Conservation (phyloP, 2,797 vertebrate species). For the Rhodeus uyekii region DNA sequence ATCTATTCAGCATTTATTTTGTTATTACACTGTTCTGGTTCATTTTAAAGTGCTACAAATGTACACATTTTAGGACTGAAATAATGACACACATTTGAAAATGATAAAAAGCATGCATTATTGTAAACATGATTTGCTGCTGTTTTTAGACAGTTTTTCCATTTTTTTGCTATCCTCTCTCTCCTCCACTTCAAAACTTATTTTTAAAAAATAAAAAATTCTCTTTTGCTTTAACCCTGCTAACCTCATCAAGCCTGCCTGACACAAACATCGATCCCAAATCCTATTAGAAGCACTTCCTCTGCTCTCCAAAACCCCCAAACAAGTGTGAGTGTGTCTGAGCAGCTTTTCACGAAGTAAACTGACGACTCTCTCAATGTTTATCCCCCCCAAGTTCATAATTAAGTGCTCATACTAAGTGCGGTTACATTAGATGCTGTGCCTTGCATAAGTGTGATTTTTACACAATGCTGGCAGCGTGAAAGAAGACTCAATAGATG, state of each 20-base stretch:
- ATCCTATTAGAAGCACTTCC: slow-evolving; percentile 37
- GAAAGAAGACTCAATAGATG: slow-evolving; percentile 3
- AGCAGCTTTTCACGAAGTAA: slow-evolving; percentile 2
- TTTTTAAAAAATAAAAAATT: too few species aligned
- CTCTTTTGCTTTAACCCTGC: slow-evolving; percentile 20
- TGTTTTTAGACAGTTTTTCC: neutral
- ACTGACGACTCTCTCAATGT: neutral
- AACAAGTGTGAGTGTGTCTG: slow-evolving; percentile 1
- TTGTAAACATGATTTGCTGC: neutral
- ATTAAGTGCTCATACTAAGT: slow-evolving; percentile 34
- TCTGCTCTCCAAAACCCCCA: slow-evolving; percentile 11
- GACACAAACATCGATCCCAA: slow-evolving; percentile 34
- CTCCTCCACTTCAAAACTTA: too few species aligned
- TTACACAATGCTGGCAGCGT: neutral
- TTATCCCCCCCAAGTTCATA: slow-evolving; percentile 6
- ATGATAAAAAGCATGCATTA: neutral
- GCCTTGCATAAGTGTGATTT: neutral
- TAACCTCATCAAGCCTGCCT: slow-evolving; percentile 30
- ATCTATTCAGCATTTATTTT: too few species aligned
- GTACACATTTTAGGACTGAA: neutral
- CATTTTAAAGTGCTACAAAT: neutral
- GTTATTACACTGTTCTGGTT: neutral
- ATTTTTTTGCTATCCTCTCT: neutral
- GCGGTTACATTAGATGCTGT: slow-evolving; percentile 2
- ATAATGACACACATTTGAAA: neutral